Percentiles rank a stretch among this genome's conserved stretches.
Conservation (phyloP, 2,888 invertebrate species). For the Drosophila longiperda region DNA sequence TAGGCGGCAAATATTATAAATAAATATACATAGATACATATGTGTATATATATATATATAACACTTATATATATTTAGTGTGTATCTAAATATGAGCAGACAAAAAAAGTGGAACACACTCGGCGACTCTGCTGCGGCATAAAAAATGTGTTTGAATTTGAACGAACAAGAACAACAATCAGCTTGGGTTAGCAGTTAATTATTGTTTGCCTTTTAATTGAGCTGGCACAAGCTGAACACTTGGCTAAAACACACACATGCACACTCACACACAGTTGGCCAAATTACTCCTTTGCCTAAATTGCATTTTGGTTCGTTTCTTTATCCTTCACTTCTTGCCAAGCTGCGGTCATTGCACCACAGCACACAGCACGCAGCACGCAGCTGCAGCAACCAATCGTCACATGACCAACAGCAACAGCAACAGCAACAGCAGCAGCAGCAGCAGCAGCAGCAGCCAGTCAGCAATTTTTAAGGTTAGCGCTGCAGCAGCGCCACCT, state of each 20-base stretch:
- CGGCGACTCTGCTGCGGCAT: background rate
- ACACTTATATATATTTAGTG: background rate
- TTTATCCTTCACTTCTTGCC: slow-evolving; percentile 79
- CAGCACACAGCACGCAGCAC: slow-evolving; percentile 14
- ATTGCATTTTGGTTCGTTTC: slow-evolving; percentile 45
- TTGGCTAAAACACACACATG: slow-evolving; percentile 7
- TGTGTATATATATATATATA: slow-evolving; percentile 28
- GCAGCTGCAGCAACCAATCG: slow-evolving; percentile 41
- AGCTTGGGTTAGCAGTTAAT: slow-evolving; percentile 41
- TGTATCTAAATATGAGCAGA: slow-evolving; percentile 23
- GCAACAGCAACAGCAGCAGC: slow-evolving; percentile 8
- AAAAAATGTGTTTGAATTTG: slow-evolving; percentile 45
- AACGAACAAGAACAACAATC: background rate
- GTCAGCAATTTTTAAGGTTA: slow-evolving; percentile 68
- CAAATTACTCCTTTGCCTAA: slow-evolving; percentile 3
- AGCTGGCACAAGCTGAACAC: slow-evolving; percentile 10
- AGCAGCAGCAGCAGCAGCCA: slow-evolving; percentile 26
- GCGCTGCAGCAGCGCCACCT: slow-evolving; percentile 63
- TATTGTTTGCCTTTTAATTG: slow-evolving; percentile 33
- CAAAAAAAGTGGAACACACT: slow-evolving; percentile 34
- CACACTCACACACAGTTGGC: background rate
- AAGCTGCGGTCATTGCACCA: slow-evolving; percentile 81
- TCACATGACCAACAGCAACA: slow-evolving; percentile 46
- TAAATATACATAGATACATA: slow-evolving; percentile 21
- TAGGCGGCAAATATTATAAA: slow-evolving; percentile 16